Conservation (phyloP, 37 sponge, comb jelly and placozoan species). For the Bolinopsis microptera region DNA sequence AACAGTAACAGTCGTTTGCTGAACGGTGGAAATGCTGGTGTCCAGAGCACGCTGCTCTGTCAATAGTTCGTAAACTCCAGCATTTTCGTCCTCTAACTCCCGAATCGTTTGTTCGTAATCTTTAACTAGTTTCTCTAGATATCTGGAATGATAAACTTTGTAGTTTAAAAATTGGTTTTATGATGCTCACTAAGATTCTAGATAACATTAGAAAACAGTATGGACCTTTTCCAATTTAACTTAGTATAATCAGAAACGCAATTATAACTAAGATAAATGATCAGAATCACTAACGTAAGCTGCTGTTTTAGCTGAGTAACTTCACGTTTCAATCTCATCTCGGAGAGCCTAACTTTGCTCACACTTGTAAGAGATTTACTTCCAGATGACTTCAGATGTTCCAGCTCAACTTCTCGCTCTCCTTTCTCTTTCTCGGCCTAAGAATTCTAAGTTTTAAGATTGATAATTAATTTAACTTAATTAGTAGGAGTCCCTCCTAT, state of each 20-base stretch:
- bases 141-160: neutral
- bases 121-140: neutral
- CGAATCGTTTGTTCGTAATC: slow-evolving; percentile 29
- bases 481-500: too few species aligned
- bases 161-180: too few species aligned
- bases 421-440: neutral
- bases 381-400: slow-evolving; percentile 1
- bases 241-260: too few species aligned
- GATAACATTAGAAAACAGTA: too few species aligned
- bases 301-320: slow-evolving; percentile 49
- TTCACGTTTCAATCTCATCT: slow-evolving; percentile 1
- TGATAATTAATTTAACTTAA: too few species aligned
- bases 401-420: neutral
- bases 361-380: neutral
- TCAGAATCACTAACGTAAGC: neutral
- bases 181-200: too few species aligned
- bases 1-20: neutral
- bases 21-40: neutral
- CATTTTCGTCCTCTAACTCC: slow-evolving; percentile 13
- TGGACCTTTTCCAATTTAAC: too few species aligned
- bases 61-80: slow-evolving; percentile 3
- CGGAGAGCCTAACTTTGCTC: neutral
- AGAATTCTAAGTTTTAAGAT: too few species aligned
- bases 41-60: slow-evolving; percentile 4
- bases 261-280: too few species aligned